Base-by-base conservation (phyloP, 2,797 vertebrate genomes). In the Alfaro cultratus region DNA sequence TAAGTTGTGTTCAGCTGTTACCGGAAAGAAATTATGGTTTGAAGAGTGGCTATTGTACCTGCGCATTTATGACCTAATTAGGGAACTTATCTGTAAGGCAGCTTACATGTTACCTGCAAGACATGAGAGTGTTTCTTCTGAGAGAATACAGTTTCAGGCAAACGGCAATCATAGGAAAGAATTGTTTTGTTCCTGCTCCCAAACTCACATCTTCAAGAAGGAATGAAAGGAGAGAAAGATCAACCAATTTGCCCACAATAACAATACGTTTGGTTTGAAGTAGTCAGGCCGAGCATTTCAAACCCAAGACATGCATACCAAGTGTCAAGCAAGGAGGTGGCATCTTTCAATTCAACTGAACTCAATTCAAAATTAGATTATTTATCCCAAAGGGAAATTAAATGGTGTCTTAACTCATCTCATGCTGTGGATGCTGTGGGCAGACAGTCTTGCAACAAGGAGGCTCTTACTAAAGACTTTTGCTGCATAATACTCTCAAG, bases 21-120 rank as follows among this genome's bases (percentile, higher is more conserved):
- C 75, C 29, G 74, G 29, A 84, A 73, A 76, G 68, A 73, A 82
- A 85, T 86, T 81, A 84, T 75, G 71, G 79, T 76, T 62, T 72
- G 83, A 64, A 71, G 70, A 83, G 34, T 81, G 64, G 83, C 53
- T 81, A 70, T 80, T 81, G 76, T 83, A 82, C 74, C 51, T 47
- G 43, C 5, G 4, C 76, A 80, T 84, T 87, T 79, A 80, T 75
- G 57, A 80, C 53, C 29, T 84, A 86, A 86, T 93, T 87, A 89
- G 72, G 23, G 29, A 74, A 41, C 45, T 79, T 21, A 79, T 75
- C 80, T 47, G 80, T 90, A 80, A 82, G 39, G 60, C 26, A 84
- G 62, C 10, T 82, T 74, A 77, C 29, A 83, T 79, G 73, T 80
- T 23, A 81, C 46, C 49, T 80, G 73, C 41, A 83, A 82, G 43